Evolutionary conservation across 2,797 vertebrate species (phyloP).

Genomic region (Fundulus diaphanus): DNA sequence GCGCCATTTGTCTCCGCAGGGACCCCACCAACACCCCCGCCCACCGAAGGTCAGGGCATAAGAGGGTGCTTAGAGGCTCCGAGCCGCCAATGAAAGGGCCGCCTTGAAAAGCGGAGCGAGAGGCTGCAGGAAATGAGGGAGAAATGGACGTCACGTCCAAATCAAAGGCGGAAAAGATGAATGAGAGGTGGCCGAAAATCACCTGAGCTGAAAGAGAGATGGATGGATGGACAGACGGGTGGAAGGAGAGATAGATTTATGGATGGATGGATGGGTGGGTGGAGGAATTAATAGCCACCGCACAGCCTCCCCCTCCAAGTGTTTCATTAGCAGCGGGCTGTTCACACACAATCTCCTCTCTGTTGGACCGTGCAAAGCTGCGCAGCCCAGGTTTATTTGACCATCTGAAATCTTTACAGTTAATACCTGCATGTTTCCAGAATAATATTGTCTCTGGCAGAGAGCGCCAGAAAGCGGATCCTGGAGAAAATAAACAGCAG

Average conservation of each 20-base stretch:
- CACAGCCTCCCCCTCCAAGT: slow-evolving; percentile 51
- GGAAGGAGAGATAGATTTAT: slow-evolving; percentile 58
- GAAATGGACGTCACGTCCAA: slow-evolving; percentile 69
- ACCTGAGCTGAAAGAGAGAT: slow-evolving; percentile 51
- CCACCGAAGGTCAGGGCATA: slow-evolving; percentile 59
- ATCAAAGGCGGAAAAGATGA: slow-evolving; percentile 72
- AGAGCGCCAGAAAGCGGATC: slow-evolving; percentile 69
- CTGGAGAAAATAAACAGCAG: slow-evolving; percentile 74
- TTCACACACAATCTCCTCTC: slow-evolving; percentile 66
- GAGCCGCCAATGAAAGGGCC: slow-evolving; percentile 62
- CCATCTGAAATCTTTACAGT: slow-evolving; percentile 77
- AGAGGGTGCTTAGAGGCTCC: slow-evolving; percentile 60
- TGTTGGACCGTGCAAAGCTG: slow-evolving; percentile 60
- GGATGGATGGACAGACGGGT: slow-evolving; percentile 27
- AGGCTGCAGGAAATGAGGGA: slow-evolving; percentile 64
- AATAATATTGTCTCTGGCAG: slow-evolving; percentile 81
- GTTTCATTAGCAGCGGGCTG: slow-evolving; percentile 64
- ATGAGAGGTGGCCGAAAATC: slow-evolving; percentile 64
- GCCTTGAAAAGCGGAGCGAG: slow-evolving; percentile 51
- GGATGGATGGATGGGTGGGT: slow-evolving; percentile 63
- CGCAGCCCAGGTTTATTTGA: slow-evolving; percentile 71
- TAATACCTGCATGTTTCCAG: slow-evolving; percentile 82
- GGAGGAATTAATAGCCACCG: slow-evolving; percentile 69
- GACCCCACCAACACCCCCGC: slow-evolving; percentile 1
- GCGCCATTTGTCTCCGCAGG: slow-evolving; percentile 58